Percentiles rank a stretch among this genome's conserved stretches.
Evolutionary conservation across 2,113 vertebrate genomes (phyloP).

Genomic region (Pygoscelis adeliae): DNA sequence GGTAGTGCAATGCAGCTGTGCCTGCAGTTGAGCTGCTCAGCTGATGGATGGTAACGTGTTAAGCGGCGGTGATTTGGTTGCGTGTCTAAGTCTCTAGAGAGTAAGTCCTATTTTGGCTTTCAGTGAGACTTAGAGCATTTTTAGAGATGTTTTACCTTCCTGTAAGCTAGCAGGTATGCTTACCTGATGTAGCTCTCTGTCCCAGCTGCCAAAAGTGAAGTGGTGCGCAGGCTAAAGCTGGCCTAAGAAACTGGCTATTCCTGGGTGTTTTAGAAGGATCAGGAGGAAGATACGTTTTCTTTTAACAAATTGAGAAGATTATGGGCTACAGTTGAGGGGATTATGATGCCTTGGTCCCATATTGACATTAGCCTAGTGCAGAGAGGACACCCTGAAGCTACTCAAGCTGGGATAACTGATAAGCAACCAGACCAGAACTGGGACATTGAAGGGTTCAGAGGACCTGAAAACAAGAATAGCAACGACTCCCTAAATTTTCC

Average conservation of each 20-base stretch:
- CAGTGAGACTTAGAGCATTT: not conserved
- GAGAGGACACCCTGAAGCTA: slow-evolving; percentile 32
- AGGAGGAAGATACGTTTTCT: not conserved
- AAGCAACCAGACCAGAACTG: slow-evolving; percentile 33
- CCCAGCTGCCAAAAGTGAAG: not conserved
- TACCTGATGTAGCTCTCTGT: not conserved
- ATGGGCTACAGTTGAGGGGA: not conserved
- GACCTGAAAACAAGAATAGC: slow-evolving; percentile 17
- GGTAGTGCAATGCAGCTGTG: not conserved
- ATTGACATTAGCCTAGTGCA: not conserved
- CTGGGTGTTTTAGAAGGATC: not conserved
- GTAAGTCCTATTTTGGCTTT: not conserved
- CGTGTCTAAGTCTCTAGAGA: not conserved
- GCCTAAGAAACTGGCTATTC: not conserved
- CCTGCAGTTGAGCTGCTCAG: not conserved
- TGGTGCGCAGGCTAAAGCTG: not conserved
- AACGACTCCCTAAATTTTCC: not conserved
- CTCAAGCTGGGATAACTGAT: slow-evolving; percentile 44
- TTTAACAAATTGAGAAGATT: not conserved
- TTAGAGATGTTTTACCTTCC: not conserved
- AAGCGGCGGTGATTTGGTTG: fast-evolving
- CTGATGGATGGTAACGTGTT: not conserved
- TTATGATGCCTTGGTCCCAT: slow-evolving; percentile 5
- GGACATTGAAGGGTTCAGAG: not conserved
- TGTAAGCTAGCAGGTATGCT: not conserved